Evolutionary conservation across 2,113 vertebrate species (phyloP), one percentile per base, ranked within the genome.

Genomic region (Odontophorus gujanensis): DNA sequence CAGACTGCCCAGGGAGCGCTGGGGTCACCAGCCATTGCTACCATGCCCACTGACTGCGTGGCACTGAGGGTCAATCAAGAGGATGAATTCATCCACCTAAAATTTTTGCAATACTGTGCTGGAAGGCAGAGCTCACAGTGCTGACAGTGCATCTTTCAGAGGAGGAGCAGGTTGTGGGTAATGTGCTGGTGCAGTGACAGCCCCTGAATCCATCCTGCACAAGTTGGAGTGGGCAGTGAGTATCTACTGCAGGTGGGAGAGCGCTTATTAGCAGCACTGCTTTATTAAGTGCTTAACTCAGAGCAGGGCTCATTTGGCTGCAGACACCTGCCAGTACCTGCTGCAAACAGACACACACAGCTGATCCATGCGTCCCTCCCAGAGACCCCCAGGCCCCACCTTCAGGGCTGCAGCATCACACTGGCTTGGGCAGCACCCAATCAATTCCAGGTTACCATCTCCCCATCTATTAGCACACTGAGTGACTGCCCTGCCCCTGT

Each of bases 371-470:
- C 15, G 42, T 51, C 83, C 73, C 77, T 71, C 45, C 24, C 36
- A 0, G 43, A 81, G 24, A 58, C 36, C 58, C 65, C 69, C 81
- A 72, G 47, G 25, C 55, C 62, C 20, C 57, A 78, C 24, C 47
- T 67, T 43, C 67, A 73, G 82, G 78, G 73, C 65, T 14, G 2
- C 40, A 47, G 68, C 68, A 36, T 25, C 3, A 4, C 43, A 20
- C 66, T n/a, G 0, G 65, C 48, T 81, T 43, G 26, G 83, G 90
- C 76, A 83, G 48, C 40, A 13, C 15, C 67, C 25, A 67, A 89
- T 93, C 91, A 82, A 89, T 92, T 90, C 87, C 67, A 86, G 85
- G n/a, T 94, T 73, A 69, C 76, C 81, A 53, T 28, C 36, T 57
- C 18, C 7, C 62, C 86, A 73, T 68, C 81, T 87, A 66, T 85